phyloP scores from a whole-genome alignment of 2,113 vertebrate species.

The Sinocyclocheilus anophthalmus region DNA sequence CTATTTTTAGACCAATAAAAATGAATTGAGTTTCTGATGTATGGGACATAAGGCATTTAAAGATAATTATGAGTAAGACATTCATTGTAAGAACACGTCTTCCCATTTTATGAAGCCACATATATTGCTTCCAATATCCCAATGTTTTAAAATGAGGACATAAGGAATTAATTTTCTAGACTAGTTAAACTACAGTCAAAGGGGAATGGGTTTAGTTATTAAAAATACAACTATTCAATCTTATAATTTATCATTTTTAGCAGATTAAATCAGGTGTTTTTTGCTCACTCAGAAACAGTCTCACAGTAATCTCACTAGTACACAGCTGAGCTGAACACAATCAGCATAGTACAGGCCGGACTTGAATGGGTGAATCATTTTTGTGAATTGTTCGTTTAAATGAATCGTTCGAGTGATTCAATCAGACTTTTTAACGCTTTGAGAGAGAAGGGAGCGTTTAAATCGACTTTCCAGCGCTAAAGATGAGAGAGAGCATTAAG shows the following conservation, averaged over 20 bases:
- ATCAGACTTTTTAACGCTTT: neutral
- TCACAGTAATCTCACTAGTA: neutral
- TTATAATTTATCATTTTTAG: neutral
- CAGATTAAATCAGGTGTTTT: neutral
- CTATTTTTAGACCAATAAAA: neutral
- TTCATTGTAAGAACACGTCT: neutral
- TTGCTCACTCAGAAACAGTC: neutral
- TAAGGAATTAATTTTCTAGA: neutral
- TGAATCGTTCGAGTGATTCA: neutral
- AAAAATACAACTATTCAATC: neutral
- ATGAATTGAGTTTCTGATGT: neutral
- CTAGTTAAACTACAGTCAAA: neutral
- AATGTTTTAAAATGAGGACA: neutral
- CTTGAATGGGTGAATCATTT: neutral
- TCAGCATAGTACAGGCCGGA: neutral
- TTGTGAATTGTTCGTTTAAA: neutral
- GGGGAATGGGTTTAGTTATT: neutral
- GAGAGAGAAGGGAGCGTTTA: neutral
- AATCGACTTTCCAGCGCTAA: neutral
- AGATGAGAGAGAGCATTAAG: neutral
- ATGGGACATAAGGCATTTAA: neutral
- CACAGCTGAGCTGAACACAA: neutral
- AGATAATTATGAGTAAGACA: constrained; percentile 1
- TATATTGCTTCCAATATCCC: neutral
- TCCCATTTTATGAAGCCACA: neutral